Conservation (phyloP, 2,113 vertebrate genomes). For the Brachirus orientalis region DNA sequence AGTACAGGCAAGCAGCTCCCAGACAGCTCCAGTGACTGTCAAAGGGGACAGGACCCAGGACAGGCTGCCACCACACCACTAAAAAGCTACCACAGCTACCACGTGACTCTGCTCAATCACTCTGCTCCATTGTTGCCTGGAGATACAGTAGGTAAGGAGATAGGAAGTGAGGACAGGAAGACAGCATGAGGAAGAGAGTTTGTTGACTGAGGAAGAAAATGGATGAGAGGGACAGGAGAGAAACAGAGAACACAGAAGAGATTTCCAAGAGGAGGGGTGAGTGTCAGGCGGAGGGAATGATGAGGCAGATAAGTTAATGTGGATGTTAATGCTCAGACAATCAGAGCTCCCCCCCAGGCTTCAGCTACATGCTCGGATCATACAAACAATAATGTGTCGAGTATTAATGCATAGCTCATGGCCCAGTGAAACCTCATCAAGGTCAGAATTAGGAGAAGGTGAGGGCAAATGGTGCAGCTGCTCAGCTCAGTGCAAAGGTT, state of each 20-base stretch:
- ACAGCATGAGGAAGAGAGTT: slow-evolving; percentile 29
- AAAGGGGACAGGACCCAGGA: slow-evolving; percentile 55
- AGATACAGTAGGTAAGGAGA: slow-evolving; percentile 62
- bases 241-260: slow-evolving; percentile 7
- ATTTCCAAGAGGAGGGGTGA: slow-evolving; percentile 10
- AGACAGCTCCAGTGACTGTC: slow-evolving; percentile 58
- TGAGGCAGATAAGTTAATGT: slow-evolving; percentile 74
- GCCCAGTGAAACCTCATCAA: slow-evolving; percentile 54
- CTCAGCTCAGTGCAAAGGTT: slow-evolving; percentile 39
- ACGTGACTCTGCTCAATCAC: slow-evolving; percentile 73
- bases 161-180: slow-evolving; percentile 20
- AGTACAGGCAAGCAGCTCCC: slow-evolving; percentile 67
- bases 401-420: slow-evolving; percentile 67
- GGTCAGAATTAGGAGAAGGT: slow-evolving; percentile 56
- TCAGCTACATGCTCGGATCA: slow-evolving; percentile 72
- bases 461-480: slow-evolving; percentile 28
- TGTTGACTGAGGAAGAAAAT: slow-evolving; percentile 40
- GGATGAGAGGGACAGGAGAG: slow-evolving; percentile 11
- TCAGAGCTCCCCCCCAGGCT: slow-evolving; percentile 74
- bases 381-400: slow-evolving; percentile 77
- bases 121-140: slow-evolving; percentile 58
- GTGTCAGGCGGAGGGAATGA: slow-evolving; percentile 47
- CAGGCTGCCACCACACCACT: slow-evolving; percentile 52
- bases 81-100: slow-evolving; percentile 45
- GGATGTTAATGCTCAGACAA: slow-evolving; percentile 78